These are phyloP conservation scores for Apamea epomidion DNA, from an alignment of 2,888 invertebrate genomes.

Conservation along the genomic window DNA sequence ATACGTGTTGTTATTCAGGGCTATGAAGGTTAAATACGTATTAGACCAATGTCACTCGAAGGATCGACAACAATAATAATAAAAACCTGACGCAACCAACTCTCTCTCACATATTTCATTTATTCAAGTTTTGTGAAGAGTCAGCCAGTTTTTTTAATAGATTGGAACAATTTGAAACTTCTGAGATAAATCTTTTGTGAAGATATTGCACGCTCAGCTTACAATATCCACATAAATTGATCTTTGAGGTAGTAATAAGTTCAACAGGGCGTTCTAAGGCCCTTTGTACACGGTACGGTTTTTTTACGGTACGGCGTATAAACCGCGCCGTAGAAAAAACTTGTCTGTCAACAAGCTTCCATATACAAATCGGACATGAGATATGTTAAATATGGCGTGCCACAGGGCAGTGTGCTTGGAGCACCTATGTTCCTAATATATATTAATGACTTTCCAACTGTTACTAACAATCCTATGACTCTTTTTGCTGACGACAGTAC, in stretches of 20 bases:
- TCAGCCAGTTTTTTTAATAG: slow-evolving; percentile 15
- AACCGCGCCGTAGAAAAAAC: too few species aligned
- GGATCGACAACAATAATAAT: background rate
- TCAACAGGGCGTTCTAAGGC: too few species aligned
- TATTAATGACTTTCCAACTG: too few species aligned
- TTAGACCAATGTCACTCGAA: background rate
- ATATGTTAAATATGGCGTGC: too few species aligned
- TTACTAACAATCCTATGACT: too few species aligned
- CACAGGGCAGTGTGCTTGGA: too few species aligned
- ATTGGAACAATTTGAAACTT: slow-evolving; percentile 21
- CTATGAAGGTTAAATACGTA: background rate
- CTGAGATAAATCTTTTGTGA: slow-evolving; percentile 32
- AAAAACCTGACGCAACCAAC: background rate
- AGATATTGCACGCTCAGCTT: slow-evolving; percentile 28
- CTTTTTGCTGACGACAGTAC: too few species aligned
- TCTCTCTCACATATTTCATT: background rate
- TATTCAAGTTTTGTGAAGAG: slow-evolving; percentile 32
- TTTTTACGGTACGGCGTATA: too few species aligned
- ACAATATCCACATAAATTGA: slow-evolving; percentile 12
- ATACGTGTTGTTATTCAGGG: background rate
- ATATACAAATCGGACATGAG: too few species aligned
- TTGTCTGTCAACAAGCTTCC: too few species aligned
- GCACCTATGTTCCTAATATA: too few species aligned
- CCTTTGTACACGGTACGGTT: too few species aligned
- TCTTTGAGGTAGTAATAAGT: slow-evolving; percentile 4